A percentile compares a stretch with the other conserved stretches of the same genome.
These are phyloP conservation scores for Damaliscus lunatus DNA, from an alignment of 2,113 vertebrate species.

Conservation along the genomic window DNA sequence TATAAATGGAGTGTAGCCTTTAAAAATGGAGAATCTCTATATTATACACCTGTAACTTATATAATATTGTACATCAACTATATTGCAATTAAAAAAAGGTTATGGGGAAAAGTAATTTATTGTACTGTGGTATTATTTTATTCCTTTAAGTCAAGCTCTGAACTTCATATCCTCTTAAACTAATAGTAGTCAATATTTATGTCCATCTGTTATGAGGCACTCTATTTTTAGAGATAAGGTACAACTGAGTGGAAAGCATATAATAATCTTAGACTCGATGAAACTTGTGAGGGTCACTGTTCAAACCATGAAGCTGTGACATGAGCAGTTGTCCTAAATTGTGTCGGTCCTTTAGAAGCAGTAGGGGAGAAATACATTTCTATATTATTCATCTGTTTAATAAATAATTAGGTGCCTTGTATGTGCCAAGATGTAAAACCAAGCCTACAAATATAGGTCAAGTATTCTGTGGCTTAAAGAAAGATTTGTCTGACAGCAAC, in stretches of 20 bases:
- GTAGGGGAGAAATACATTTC: not conserved
- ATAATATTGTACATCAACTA: not conserved
- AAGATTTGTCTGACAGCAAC: not conserved
- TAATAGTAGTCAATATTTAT: slow-evolving; percentile 10
- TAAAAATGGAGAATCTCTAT: not conserved
- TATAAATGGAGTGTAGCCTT: not conserved
- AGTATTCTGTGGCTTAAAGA: not conserved
- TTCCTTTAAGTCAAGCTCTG: not conserved
- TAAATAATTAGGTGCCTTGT: not conserved
- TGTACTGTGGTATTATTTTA: not conserved
- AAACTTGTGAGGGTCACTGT: not conserved
- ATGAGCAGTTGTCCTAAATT: not conserved
- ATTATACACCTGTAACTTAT: not conserved
- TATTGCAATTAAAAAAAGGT: not conserved
- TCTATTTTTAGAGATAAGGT: not conserved
- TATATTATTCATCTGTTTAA: not conserved
- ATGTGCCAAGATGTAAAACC: not conserved
- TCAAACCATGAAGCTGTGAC: not conserved
- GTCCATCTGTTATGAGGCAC: not conserved
- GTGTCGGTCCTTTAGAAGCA: not conserved
- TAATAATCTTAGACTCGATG: not conserved
- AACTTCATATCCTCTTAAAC: not conserved
- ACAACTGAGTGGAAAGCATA: not conserved
- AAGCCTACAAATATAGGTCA: not conserved
- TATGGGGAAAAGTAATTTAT: not conserved